Percentiles rank a stretch among this genome's conserved stretches.
phyloP scores from a whole-genome alignment of 2,888 invertebrate genomes.

The Acleris cristana region DNA sequence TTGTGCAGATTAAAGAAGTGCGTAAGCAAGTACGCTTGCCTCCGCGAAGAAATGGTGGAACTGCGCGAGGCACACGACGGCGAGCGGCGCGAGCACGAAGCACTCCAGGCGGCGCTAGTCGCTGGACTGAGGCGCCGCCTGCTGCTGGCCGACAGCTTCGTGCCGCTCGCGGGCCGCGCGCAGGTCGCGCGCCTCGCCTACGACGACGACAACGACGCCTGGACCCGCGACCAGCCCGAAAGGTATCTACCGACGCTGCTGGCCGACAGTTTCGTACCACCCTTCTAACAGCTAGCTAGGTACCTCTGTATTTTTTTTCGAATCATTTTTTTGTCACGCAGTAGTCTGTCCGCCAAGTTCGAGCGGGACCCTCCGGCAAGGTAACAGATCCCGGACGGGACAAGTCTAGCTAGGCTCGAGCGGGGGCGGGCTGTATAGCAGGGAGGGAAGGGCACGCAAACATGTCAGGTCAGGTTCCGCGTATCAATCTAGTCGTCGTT shows the following conservation, averaged over 20 bases:
- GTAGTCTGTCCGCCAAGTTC: too few species aligned
- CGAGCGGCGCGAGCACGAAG: slow-evolving; percentile 96
- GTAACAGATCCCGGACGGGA: too few species aligned
- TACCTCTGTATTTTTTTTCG: too few species aligned
- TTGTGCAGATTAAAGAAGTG: slow-evolving; percentile 92
- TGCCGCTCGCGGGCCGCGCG: slow-evolving; percentile 84
- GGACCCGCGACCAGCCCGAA: slow-evolving; percentile 58
- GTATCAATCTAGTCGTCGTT: too few species aligned
- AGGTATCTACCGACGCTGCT: slow-evolving; percentile 85
- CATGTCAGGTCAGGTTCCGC: too few species aligned
- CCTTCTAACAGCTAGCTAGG: too few species aligned
- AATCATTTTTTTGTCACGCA: too few species aligned
- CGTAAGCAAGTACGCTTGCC: slow-evolving; percentile 89
- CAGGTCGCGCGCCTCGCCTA: slow-evolving; percentile 58
- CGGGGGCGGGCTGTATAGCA: too few species aligned
- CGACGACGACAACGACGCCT: slow-evolving; percentile 67
- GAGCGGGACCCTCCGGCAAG: too few species aligned
- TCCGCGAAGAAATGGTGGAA: slow-evolving; percentile 79
- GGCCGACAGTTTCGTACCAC: slow-evolving; percentile 94
- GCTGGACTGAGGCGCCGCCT: slow-evolving; percentile 93
- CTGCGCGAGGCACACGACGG: slow-evolving; percentile 92
- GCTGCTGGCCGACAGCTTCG: slow-evolving; percentile 94
- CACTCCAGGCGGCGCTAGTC: slow-evolving; percentile 91
- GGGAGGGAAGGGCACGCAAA: too few species aligned
- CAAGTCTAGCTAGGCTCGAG: too few species aligned